These are phyloP conservation scores for Agrenia bidenticulata DNA, from an alignment of 2,888 invertebrate species.

Conservation along the genomic window DNA sequence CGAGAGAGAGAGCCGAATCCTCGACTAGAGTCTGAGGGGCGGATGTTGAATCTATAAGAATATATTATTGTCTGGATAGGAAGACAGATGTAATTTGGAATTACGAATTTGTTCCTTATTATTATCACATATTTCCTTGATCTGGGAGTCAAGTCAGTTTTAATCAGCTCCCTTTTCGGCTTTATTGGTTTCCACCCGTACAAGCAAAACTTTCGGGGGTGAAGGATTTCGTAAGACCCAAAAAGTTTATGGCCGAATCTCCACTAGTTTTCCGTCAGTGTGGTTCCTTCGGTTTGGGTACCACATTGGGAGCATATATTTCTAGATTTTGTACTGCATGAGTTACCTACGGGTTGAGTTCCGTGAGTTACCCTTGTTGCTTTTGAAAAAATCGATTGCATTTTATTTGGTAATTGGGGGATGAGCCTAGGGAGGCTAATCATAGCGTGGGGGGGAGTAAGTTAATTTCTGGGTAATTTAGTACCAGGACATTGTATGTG, in stretches of 20 bases:
- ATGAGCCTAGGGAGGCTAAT: no score
- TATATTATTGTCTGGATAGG: neutral
- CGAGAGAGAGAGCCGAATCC: neutral
- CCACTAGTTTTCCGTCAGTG: no score
- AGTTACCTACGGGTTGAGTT: no score
- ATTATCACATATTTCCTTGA: conserved; percentile 7
- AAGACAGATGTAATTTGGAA: conserved; percentile 5
- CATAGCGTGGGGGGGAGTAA: neutral
- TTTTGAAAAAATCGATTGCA: no score
- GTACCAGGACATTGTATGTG: neutral
- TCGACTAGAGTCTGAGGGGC: neutral
- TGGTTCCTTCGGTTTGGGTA: no score
- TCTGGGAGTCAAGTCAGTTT: conserved; percentile 10
- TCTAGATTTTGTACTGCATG: no score
- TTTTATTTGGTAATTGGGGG: no score
- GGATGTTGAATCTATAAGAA: neutral
- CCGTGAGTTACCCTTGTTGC: no score
- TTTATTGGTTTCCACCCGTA: conserved; percentile 7
- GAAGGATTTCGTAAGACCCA: neutral
- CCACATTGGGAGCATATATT: no score
- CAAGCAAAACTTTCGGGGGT: neutral
- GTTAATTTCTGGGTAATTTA: conserved; percentile 1
- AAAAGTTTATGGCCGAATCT: no score
- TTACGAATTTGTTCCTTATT: conserved; percentile 1
- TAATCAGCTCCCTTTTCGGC: conserved; percentile 12